Evolutionary conservation across 2,113 vertebrate species (phyloP), one percentile per base, ranked within the genome.

Genomic region (Bambusicola thoracicus): DNA sequence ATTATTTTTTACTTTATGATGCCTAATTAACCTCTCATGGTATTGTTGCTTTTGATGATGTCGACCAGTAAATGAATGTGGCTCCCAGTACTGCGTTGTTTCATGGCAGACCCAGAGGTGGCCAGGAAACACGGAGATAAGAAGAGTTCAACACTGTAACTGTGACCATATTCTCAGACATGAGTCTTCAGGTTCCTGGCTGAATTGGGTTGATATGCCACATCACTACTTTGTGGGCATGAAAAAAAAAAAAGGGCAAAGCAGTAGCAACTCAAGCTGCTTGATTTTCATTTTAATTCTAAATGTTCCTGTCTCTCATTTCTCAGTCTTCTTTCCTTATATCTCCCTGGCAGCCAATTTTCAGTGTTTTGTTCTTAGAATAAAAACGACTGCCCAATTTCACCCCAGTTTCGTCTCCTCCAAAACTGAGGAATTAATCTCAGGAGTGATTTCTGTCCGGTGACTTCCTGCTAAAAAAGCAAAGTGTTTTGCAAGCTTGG

Each of bases 401-500:
- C 44, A 72, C 51, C 58, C 66, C 34, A 25, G 30, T 81, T 89
- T 72, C 6, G 53, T 70, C 62, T 70, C 14, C 32, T 59, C 40
- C 0, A 0, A 21, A 55, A 38, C 15, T 8, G 4, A 8, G 58
- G 49, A 83, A 93, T 49, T 66, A 74, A 77, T 40, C 10, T 24
- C 15, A 9, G 43, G 51, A 21, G 48, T 48, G 51, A 84, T 81
- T 83, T 93, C 51, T 51, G 38, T 30, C 62, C 65, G 53, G 58
- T 36, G 46, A 29, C 76, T 87, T 90, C 74, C 62, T 65, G 76
- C 46, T 90, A 61, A 65, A 93, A 92, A 88, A 15, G 43, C 56
- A 10, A 85, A 79, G n/a, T 81, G 56, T 75, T 94, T 79, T 68
- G 27, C 65, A 90, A 76, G 88, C 85, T 81, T 84, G 68, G 82